phyloP scores from a whole-genome alignment of 2,113 vertebrate genomes.

The Semicossyphus pulcher region DNA sequence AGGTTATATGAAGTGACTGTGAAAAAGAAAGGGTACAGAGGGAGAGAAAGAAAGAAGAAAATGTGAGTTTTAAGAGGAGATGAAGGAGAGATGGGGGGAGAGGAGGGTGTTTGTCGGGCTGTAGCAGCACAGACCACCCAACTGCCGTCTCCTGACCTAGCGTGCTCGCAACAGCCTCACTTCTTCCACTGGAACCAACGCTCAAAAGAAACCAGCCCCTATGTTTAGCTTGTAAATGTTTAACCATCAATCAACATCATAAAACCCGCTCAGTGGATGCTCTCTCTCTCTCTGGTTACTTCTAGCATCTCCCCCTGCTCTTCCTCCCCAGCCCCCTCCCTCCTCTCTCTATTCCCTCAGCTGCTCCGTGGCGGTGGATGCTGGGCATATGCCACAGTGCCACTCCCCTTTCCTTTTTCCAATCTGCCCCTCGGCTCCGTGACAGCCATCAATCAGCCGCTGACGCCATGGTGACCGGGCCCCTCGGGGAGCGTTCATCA shows the following conservation, averaged over 20 bases:
- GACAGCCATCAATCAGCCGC: conserved; percentile 92
- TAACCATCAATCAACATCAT: conserved; percentile 82
- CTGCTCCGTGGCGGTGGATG: conserved; percentile 72
- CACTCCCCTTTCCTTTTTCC: conserved; percentile 86
- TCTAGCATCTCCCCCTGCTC: conserved; percentile 50
- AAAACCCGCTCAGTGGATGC: conserved; percentile 66
- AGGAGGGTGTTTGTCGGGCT: conserved; percentile 5
- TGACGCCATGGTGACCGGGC: conserved; percentile 87
- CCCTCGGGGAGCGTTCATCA: conserved; percentile 87
- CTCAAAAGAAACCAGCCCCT: conserved; percentile 56
- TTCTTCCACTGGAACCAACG: conserved; percentile 65
- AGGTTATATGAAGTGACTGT: conserved; percentile 22
- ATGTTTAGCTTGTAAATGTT: conserved; percentile 82
- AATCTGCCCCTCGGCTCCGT: conserved; percentile 87
- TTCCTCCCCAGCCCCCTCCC: conserved; percentile 47
- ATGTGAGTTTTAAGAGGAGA: conserved; percentile 13
- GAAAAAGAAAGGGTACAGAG: conserved; percentile 3
- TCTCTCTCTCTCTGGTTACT: conserved; percentile 37
- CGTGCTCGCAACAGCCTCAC: conserved; percentile 50
- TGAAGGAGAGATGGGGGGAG: not conserved
- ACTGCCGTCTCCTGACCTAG: conserved; percentile 33
- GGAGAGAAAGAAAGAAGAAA: not conserved
- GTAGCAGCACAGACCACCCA: conserved; percentile 67
- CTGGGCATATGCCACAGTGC: conserved; percentile 86
- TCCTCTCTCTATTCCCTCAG: conserved; percentile 45